Evolutionary conservation across 2,113 vertebrate genomes (phyloP).

Genomic region (Corydoras sp.): DNA sequence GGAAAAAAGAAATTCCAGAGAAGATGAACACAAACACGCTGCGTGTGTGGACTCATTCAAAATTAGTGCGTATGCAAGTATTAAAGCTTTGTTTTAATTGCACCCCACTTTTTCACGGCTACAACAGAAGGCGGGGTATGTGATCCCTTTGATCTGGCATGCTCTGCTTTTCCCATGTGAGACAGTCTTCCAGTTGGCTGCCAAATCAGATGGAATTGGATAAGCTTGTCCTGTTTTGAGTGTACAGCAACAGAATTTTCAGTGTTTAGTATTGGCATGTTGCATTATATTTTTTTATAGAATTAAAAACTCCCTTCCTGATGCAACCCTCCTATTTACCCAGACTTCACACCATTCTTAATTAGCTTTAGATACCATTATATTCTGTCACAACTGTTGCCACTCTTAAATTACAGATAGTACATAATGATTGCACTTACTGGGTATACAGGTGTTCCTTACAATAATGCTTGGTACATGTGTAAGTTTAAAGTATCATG

Average conservation of each 20-base stretch:
- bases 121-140: constrained; percentile 8
- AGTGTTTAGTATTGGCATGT: constrained; percentile 19
- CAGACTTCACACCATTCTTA: too few species aligned
- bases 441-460: too few species aligned
- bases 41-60: not conserved
- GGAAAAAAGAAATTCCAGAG: too few species aligned
- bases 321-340: too few species aligned
- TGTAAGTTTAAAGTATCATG: too few species aligned
- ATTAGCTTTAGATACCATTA: too few species aligned
- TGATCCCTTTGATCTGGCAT: constrained; percentile 38
- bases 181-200: constrained; percentile 1
- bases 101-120: constrained; percentile 16
- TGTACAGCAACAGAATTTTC: constrained; percentile 25
- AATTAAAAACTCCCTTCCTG: too few species aligned
- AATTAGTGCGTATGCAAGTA: constrained; percentile 31
- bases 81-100: constrained; percentile 26
- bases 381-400: too few species aligned
- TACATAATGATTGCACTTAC: too few species aligned
- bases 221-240: constrained; percentile 1
- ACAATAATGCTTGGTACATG: too few species aligned
- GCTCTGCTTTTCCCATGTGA: not conserved
- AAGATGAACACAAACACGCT: not conserved
- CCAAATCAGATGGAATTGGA: constrained; percentile 15
- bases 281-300: too few species aligned
- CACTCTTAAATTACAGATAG: too few species aligned